phyloP scores from a whole-genome alignment of 2,888 invertebrate genomes.

The Alloscopus bannaensis region DNA sequence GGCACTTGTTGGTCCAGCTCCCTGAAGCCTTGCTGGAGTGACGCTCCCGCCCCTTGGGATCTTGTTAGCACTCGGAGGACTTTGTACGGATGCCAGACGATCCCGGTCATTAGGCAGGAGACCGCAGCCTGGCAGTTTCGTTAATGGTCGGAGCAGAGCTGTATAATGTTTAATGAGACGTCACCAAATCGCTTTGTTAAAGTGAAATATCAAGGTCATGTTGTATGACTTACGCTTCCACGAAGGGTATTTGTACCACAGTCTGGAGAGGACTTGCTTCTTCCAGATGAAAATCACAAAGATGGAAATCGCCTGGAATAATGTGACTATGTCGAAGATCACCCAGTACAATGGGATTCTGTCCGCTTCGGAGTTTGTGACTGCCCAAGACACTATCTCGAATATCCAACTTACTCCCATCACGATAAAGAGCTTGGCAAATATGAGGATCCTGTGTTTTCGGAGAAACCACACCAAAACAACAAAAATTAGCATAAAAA shows the following conservation, averaged over 20 bases:
- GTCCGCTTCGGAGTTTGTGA: constrained; percentile 3
- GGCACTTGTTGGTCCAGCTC: background rate
- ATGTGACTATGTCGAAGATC: constrained; percentile 59
- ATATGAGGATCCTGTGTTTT: constrained; percentile 50
- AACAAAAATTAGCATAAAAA: no score
- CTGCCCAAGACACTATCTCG: constrained; percentile 56
- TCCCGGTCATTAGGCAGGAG: constrained; percentile 44
- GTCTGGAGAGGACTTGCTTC: constrained; percentile 42
- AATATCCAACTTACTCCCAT: constrained; percentile 67
- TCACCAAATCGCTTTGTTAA: background rate
- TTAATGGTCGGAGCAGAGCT: constrained; percentile 35
- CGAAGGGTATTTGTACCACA: constrained; percentile 51
- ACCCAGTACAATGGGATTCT: constrained; percentile 56
- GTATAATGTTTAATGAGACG: background rate
- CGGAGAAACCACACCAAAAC: background rate
- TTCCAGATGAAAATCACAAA: constrained; percentile 64
- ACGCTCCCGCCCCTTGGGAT: constrained; percentile 17
- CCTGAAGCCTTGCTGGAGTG: background rate
- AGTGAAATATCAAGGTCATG: background rate
- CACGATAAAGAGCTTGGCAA: constrained; percentile 62
- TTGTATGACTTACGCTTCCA: constrained; percentile 35
- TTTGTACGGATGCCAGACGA: constrained; percentile 10
- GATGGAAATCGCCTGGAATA: constrained; percentile 60
- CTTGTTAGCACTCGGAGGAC: constrained; percentile 7
- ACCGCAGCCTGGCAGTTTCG: constrained; percentile 44